Evolutionary conservation across 2,797 vertebrate genomes (phyloP), one percentile per base, ranked within the genome.

Genomic region (Sebastes umbrosus): DNA sequence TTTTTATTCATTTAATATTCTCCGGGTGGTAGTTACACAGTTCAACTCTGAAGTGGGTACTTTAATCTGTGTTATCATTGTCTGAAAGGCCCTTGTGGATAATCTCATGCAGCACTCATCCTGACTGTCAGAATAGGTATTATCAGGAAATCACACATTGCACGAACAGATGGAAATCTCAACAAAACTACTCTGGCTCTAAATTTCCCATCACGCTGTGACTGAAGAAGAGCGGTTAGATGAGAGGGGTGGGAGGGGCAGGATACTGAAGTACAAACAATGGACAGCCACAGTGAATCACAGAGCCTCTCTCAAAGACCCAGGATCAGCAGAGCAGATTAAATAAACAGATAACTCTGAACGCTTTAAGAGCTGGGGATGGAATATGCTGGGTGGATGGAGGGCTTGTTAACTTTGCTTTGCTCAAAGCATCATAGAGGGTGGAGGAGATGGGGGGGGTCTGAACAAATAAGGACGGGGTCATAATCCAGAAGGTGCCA

Each of bases 221-320:
- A 84, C 50, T 79, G 80, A 89, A 90, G 90, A 91, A 85, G 80
- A 87, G 81, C 80, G 77, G 90, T 75, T 74, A 83, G 88, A 93
- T 93, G 84, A 89, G 74, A 92, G 70, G 36, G 55, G 71, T 86
- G 87, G 91, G 92, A 92, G 90, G 84, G 27, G 87, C 90, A 89
- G 87, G 92, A 92, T 92, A 86, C 90, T 84, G 76, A 89, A 90
- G 74, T 87, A 83, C 88, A 93, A 94, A 94, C 90, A 95, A 91
- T 91, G 86, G 84, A 85, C 87, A 50, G 87, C 88, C 87, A 90
- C 84, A 84, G 89, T 93, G 90, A 95, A 94, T 94, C 90, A 93
- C 87, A 86, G 84, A 86, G 81, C 86, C 85, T 86, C 85, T 90
- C 80, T 92, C 85, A 88, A 87, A 93, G 86, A 86, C 87, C 84